phyloP scores from a whole-genome alignment of 2,888 invertebrate species.

The Eupithecia subumbrata region DNA sequence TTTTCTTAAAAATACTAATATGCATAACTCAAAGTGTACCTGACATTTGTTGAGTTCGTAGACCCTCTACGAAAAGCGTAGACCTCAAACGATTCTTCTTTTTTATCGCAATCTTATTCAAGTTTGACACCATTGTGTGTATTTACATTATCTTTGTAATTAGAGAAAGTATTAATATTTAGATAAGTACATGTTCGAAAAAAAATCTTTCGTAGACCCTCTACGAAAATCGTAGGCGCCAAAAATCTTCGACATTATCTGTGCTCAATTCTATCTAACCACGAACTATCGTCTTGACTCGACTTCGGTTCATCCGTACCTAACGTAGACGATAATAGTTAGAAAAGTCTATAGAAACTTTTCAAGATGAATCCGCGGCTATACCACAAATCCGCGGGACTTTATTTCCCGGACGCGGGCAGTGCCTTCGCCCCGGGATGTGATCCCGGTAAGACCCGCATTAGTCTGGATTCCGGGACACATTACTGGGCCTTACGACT shows the following conservation, averaged over 20 bases:
- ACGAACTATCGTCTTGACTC: background rate
- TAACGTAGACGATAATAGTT: slow-evolving; percentile 7
- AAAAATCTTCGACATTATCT: background rate
- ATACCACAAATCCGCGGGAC: slow-evolving; percentile 41
- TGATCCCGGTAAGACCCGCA: slow-evolving; percentile 56
- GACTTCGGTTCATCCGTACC: background rate
- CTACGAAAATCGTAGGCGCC: background rate
- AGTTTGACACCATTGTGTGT: background rate
- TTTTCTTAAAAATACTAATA: background rate
- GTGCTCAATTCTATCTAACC: background rate
- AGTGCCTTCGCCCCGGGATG: slow-evolving; percentile 29
- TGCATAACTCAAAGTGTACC: background rate
- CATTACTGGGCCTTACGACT: slow-evolving; percentile 45
- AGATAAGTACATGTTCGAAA: background rate
- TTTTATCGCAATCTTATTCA: background rate
- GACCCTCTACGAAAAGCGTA: slow-evolving; percentile 6
- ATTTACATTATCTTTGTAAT: background rate
- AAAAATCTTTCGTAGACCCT: background rate
- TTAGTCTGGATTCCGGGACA: slow-evolving; percentile 60
- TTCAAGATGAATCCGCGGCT: slow-evolving; percentile 12
- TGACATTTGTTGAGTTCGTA: background rate
- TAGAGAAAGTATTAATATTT: background rate
- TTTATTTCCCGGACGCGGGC: slow-evolving; percentile 50
- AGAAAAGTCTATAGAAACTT: slow-evolving; percentile 2
- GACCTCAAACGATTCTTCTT: background rate